Conservation (phyloP, 2,888 invertebrate genomes). For the Falcaria lacertinaria region DNA sequence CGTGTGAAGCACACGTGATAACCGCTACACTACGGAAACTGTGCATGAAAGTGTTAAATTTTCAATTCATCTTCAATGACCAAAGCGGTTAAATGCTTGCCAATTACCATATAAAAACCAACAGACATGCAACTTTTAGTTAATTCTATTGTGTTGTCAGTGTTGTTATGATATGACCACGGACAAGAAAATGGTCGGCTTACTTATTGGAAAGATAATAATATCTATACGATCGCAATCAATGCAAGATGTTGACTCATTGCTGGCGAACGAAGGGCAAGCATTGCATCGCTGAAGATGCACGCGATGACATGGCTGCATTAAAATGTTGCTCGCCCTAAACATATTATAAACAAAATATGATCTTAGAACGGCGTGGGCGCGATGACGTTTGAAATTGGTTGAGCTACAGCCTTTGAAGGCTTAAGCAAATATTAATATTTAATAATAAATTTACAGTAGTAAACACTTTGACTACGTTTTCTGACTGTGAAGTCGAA, state of each 20-base stretch:
- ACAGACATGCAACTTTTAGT: no score
- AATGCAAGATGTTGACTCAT: slow-evolving; percentile 38
- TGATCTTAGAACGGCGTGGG: slow-evolving; percentile 2
- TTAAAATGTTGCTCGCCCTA: slow-evolving; percentile 13
- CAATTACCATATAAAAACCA: no score
- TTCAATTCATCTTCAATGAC: no score
- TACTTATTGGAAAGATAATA: slow-evolving; percentile 23
- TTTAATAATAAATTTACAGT: no score
- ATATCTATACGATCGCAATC: slow-evolving; percentile 24
- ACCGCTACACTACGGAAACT: slow-evolving; percentile 88
- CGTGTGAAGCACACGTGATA: slow-evolving; percentile 90
- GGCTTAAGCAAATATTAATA: no score
- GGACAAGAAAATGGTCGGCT: slow-evolving; percentile 30
- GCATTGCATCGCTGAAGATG: slow-evolving; percentile 3
- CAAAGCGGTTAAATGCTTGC: no score
- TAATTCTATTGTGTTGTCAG: no score
- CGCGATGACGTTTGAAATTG: slow-evolving; percentile 6
- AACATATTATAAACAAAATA: background rate
- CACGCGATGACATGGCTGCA: slow-evolving; percentile 24
- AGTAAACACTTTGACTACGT: no score
- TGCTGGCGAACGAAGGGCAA: slow-evolving; percentile 22
- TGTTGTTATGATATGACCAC: no score
- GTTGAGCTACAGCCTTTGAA: no score
- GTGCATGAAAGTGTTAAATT: no score
- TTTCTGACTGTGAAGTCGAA: no score